Base-by-base conservation (phyloP, 2,797 vertebrate genomes). In the Menidia menidia region DNA sequence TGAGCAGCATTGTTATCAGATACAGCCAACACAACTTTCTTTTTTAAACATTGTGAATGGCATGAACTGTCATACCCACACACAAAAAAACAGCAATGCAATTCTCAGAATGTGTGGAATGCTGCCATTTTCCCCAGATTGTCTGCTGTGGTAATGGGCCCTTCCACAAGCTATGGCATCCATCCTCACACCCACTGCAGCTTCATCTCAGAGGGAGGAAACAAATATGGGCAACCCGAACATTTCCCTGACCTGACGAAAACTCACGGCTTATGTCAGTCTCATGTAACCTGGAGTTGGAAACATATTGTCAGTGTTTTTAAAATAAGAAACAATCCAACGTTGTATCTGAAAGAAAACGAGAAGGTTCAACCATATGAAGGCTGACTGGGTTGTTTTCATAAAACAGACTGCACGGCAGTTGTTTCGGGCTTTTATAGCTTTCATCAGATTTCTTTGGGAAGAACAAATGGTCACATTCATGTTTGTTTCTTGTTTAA, bases 401-500 rank as follows among this genome's bases (percentile, higher is more conserved):
- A 51, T 30, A 12, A 4, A 51, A 30, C 19, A 12, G 48, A 19
- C 48, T 51, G 25, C 25, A 25, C 25, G 25, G 25, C 25, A 25
- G 25, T 25, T 25, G 19, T 12, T 25, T 51, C 1, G 18, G 8
- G 3, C 6, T 2, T 2, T 52, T 52, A 16, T 1, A 54, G 0
- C 25, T 18, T 32, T 54, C 10, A 7, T 45, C 11, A 70, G 8
- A 64, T 25, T 52, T 56, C 25, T 50, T 0, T 35, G 41, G 63
- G 55, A 68, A 63, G 13, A 58, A 73, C 42, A 11, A 83, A 44
- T 4, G 9, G 25, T 32, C 71, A 77, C 56, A 57, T 71, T 80
- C 77, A 72, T 86, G 84, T 94, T 94, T 90, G 86, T 94, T 93
- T 91, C 91, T 91, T 93, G 81, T 91, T 94, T 92, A 88, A 85